A percentile compares a stretch with the other conserved stretches of the same genome.
Evolutionary conservation across 2,888 invertebrate genomes (phyloP).

Genomic region (Ligdia adustata): DNA sequence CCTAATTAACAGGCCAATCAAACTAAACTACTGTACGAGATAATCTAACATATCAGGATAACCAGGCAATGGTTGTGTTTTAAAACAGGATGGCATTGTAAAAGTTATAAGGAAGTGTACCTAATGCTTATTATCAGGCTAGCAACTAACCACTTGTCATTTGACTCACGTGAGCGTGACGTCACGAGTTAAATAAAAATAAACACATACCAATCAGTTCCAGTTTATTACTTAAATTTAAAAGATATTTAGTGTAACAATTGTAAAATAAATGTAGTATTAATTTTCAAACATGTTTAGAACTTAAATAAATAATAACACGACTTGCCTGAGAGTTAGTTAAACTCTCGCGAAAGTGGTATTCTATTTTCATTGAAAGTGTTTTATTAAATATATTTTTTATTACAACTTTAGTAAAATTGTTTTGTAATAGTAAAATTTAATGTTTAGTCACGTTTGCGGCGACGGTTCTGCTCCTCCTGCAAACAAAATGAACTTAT

Average conservation of each 20-base stretch:
- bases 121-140: no score
- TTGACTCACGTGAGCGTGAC: neutral
- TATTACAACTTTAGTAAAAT: neutral
- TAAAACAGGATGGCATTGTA: no score
- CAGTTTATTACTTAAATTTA: constrained; percentile 33
- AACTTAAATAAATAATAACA: constrained; percentile 20
- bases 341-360: no score
- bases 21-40: no score
- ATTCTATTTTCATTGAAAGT: no score
- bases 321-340: constrained; percentile 20
- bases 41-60: no score
- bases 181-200: constrained; percentile 23
- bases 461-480: constrained; percentile 80
- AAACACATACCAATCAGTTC: constrained; percentile 37
- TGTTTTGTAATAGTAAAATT: neutral
- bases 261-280: constrained; percentile 25
- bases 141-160: neutral
- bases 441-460: constrained; percentile 72
- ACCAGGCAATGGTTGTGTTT: no score
- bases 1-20: no score
- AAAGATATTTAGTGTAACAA: constrained; percentile 19
- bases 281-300: constrained; percentile 15
- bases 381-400: no score
- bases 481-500: constrained; percentile 49
- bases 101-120: no score